These are phyloP conservation scores for Chrysemys picta DNA, from an alignment of 2,113 vertebrate species.

Conservation along the genomic window DNA sequence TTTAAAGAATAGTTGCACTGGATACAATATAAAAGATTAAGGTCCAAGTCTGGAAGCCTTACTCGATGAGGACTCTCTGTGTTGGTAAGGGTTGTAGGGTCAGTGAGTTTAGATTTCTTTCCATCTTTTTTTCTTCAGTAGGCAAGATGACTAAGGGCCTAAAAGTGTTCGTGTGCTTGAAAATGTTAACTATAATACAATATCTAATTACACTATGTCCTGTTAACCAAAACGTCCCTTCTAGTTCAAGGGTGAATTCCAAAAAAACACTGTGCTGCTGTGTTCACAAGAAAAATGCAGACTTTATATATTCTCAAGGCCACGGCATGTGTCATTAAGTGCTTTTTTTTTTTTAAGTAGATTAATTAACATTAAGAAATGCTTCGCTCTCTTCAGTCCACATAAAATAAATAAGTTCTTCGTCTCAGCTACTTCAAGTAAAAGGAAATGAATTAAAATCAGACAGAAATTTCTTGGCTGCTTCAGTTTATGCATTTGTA, in stretches of 20 bases:
- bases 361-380: not conserved
- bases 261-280: not conserved
- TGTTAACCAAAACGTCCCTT: not conserved
- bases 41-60: not conserved
- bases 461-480: conserved; percentile 8
- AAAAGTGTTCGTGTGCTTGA: fast-evolving
- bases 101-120: not conserved
- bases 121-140: not conserved
- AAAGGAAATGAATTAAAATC: not conserved
- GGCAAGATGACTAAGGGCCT: not conserved
- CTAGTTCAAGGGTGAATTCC: conserved; percentile 45
- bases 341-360: not conserved
- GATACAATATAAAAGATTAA: fast-evolving
- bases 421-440: not conserved
- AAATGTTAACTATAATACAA: conserved; percentile 29
- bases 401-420: not conserved
- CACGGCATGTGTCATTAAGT: not conserved
- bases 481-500: conserved; percentile 14
- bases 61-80: not conserved
- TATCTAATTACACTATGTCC: conserved; percentile 31
- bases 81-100: fast-evolving
- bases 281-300: conserved; percentile 47
- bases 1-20: not conserved
- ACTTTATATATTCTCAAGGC: not conserved
- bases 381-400: not conserved